A percentile compares a stretch with the other conserved stretches of the same genome.
phyloP scores from a whole-genome alignment of 2,113 vertebrate genomes.

The Onychorhynchus coronatus region DNA sequence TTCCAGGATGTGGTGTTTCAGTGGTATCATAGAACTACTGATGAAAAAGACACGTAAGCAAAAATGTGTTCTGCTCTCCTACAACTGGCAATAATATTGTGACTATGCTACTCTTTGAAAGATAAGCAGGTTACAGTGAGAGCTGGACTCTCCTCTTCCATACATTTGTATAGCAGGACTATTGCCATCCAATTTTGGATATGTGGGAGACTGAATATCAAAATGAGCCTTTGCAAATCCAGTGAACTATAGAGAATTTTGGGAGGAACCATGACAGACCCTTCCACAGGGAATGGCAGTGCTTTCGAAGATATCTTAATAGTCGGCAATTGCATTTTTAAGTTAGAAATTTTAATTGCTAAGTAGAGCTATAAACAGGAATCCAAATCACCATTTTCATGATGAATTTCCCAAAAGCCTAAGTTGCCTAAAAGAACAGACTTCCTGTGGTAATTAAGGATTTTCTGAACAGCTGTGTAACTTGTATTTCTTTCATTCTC shows the following conservation, averaged over 20 bases:
- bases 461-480: constrained; percentile 1
- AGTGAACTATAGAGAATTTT: not conserved
- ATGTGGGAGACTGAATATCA: not conserved
- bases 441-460: not conserved
- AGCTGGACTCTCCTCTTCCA: not conserved
- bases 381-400: not conserved
- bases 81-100: not conserved
- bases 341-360: not conserved
- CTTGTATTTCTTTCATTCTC: not conserved
- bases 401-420: not conserved
- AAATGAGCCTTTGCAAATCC: not conserved
- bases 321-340: not conserved
- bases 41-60: not conserved
- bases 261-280: rapidly evolving
- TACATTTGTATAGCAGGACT: not conserved
- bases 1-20: not conserved
- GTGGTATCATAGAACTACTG: not conserved
- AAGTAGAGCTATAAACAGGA: not conserved
- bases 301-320: not conserved
- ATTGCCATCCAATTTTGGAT: not conserved
- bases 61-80: not conserved
- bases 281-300: not conserved
- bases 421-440: not conserved
- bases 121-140: not conserved
- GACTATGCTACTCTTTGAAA: not conserved